Evolutionary conservation across 2,113 vertebrate genomes (phyloP), one percentile per base, ranked within the genome.

Genomic region (Cottus gobio): DNA sequence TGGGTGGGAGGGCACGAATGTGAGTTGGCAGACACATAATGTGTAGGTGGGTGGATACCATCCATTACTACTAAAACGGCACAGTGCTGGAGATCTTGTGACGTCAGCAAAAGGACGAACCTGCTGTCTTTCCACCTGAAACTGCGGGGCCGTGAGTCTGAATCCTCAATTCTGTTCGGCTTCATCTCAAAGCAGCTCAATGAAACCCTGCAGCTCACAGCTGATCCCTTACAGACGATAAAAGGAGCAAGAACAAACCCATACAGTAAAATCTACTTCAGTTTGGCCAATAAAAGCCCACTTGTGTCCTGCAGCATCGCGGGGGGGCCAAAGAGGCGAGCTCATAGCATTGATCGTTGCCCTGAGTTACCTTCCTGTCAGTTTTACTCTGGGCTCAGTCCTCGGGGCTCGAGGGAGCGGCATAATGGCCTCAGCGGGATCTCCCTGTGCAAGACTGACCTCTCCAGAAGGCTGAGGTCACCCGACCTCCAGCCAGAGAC

Each of bases 381-480:
- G 61, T 75, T 80, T 86, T 31, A 62, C 78, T 77, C 85, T 78
- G 56, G 71, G 89, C 16, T 64, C 48, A 57, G 71, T 81, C 72
- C 75, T 58, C 52, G 5, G 82, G 83, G 66, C 57, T 75, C 50
- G 30, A 28, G 57, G 52, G 80, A 85, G 58, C 82, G 24, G 57
- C 71, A 77, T 70, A 77, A 88, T 87, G 84, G 80, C 62, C 75
- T 15, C 78, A 34, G 75, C 3, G 67, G 88, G 77, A 88, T 76
- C 71, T 70, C 70, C 15, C 56, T 74, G 39, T 75, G 63, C 82
- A 60, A 75, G 50, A 70, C 42, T 79, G 82, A 89, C 81, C 90
- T 68, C 82, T 77, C 44, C 75, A 81, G 75, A 84, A 76, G 77
- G 69, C 82, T 54, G 72, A 82, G 85, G 84, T 89, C 90, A 87